Percentiles rank a stretch among this genome's conserved stretches.
These are phyloP conservation scores for Gymnoscopelus braueri DNA, from an alignment of 2,797 vertebrate genomes.

Conservation along the genomic window DNA sequence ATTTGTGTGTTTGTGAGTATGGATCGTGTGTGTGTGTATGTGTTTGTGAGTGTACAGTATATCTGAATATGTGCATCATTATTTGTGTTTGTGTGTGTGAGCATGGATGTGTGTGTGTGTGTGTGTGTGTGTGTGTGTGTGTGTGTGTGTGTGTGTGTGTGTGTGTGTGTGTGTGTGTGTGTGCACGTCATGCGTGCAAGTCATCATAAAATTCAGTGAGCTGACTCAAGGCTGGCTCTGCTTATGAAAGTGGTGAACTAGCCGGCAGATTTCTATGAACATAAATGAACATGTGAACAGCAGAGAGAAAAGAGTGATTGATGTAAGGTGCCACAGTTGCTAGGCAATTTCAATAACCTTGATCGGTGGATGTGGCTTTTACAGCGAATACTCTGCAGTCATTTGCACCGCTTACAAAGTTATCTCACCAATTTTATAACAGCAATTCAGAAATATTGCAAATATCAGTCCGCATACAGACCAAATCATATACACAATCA, in stretches of 20 bases:
- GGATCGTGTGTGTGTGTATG: no score
- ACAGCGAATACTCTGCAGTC: slow-evolving; percentile 28
- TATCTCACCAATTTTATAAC: not conserved
- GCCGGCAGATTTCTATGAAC: slow-evolving; percentile 78
- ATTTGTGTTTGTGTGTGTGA: not conserved
- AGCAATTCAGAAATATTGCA: not conserved
- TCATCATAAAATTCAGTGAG: slow-evolving; percentile 65
- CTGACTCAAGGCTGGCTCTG: slow-evolving; percentile 73
- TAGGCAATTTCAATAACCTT: slow-evolving; percentile 63
- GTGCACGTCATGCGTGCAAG: not conserved
- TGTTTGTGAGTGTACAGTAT: no score
- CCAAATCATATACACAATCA: not conserved
- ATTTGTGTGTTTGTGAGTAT: not conserved
- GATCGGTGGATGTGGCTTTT: slow-evolving; percentile 43
- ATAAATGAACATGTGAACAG: slow-evolving; percentile 76
- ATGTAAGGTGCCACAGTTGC: slow-evolving; percentile 53
- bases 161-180: not conserved
- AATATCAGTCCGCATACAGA: not conserved
- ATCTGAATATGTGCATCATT: no score
- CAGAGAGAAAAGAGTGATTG: slow-evolving; percentile 5
- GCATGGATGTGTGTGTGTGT: not conserved
- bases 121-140: not conserved
- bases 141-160: not conserved
- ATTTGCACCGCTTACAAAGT: slow-evolving; percentile 10
- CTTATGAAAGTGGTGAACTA: slow-evolving; percentile 74